A percentile compares a stretch with the other conserved stretches of the same genome.
Conservation (phyloP, 2,888 invertebrate genomes). For the Augochlorella aurata region DNA sequence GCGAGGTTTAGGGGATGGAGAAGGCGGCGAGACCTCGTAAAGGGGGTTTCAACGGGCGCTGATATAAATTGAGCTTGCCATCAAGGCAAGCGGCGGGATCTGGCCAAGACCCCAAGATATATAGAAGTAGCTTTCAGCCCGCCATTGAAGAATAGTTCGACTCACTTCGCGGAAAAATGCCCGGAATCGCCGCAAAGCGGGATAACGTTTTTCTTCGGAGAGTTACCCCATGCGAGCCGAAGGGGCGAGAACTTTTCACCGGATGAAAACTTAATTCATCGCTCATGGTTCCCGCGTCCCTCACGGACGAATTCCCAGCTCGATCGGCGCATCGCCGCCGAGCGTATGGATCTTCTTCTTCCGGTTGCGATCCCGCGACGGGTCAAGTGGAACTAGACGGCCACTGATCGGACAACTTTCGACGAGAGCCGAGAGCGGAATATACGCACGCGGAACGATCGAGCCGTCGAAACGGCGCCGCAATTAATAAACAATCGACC, state of each 20-base stretch:
- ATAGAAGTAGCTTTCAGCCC: constrained; percentile 75
- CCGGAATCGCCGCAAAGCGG: constrained; percentile 61
- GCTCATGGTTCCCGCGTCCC: neutral
- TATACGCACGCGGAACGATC: neutral
- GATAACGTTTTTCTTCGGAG: constrained; percentile 65
- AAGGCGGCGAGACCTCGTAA: constrained; percentile 77
- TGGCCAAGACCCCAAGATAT: constrained; percentile 74
- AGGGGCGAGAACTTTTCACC: constrained; percentile 30
- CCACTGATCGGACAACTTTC: constrained; percentile 1
- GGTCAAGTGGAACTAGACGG: constrained; percentile 21
- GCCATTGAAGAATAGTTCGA: constrained; percentile 75
- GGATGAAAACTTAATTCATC: constrained; percentile 64
- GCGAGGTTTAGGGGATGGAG: constrained; percentile 60
- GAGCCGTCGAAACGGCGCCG: neutral
- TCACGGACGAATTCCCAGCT: neutral
- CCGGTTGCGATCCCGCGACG: neutral
- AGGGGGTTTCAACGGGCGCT: constrained; percentile 80
- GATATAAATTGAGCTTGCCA: constrained; percentile 82
- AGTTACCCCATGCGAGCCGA: constrained; percentile 9
- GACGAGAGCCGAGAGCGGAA: neutral
- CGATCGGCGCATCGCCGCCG: constrained; percentile 4
- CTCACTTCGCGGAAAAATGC: constrained; percentile 67
- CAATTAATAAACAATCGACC: constrained; percentile 12
- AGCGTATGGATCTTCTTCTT: neutral
- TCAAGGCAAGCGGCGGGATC: constrained; percentile 80